Conservation (phyloP, 1,140 invertebrate genomes). For the Aporrectodea caliginosa region DNA sequence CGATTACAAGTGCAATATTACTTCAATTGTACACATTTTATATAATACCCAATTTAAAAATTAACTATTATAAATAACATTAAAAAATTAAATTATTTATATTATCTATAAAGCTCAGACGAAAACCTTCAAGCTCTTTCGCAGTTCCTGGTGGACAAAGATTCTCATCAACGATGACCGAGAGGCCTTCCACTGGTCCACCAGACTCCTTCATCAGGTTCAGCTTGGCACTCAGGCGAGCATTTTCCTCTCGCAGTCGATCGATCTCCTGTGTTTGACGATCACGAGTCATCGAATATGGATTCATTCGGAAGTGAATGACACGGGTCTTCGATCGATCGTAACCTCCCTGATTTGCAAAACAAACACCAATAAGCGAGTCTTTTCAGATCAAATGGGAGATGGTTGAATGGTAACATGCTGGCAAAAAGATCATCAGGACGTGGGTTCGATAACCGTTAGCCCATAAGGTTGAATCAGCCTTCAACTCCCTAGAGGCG, state of each 20-base stretch:
- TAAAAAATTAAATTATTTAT: not conserved
- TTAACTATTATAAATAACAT: too few relatives aligned
- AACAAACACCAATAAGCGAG: slow-evolving; percentile 26
- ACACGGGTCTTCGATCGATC: slow-evolving; percentile 50
- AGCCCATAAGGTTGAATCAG: too few relatives aligned
- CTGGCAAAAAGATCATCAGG: too few relatives aligned
- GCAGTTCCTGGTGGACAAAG: slow-evolving; percentile 42
- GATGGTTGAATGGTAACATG: too few relatives aligned
- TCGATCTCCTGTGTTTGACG: slow-evolving; percentile 65
- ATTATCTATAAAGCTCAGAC: not conserved
- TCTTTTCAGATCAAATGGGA: too few relatives aligned
- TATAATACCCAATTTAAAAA: too few relatives aligned
- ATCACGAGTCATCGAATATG: slow-evolving; percentile 66
- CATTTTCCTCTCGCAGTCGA: slow-evolving; percentile 69
- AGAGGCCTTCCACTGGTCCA: slow-evolving; percentile 44
- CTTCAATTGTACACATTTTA: too few relatives aligned
- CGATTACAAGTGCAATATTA: too few relatives aligned
- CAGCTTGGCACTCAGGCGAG: slow-evolving; percentile 58
- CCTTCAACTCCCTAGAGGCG: too few relatives aligned
- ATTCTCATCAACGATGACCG: slow-evolving; percentile 59
- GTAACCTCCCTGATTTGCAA: slow-evolving; percentile 53
- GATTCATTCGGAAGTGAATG: slow-evolving; percentile 70
- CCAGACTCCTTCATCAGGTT: slow-evolving; percentile 42
- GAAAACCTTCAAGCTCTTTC: slow-evolving; percentile 43
- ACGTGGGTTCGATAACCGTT: too few relatives aligned